These are phyloP conservation scores for Micoletzkya japonica DNA, from an alignment of 2,888 invertebrate species.

Conservation along the genomic window DNA sequence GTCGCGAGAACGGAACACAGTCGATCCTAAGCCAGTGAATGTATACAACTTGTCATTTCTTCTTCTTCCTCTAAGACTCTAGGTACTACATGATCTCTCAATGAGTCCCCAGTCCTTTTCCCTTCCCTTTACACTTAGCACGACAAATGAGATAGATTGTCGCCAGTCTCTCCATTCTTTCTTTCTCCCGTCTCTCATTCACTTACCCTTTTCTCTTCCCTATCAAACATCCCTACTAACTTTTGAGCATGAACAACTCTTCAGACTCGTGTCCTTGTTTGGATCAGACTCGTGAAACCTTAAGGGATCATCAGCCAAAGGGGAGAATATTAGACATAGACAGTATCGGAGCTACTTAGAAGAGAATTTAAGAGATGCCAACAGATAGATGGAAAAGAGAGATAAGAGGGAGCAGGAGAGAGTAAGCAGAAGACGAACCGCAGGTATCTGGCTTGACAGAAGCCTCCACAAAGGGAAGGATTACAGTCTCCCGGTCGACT, in stretches of 20 bases:
- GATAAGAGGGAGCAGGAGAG: no score
- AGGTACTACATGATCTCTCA: neutral
- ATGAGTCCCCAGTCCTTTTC: neutral
- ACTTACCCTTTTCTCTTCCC: neutral
- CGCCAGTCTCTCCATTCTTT: neutral
- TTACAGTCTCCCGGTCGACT: conserved; percentile 27
- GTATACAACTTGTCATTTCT: neutral
- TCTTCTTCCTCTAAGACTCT: neutral
- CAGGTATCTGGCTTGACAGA: conserved; percentile 17
- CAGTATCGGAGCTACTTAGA: no score
- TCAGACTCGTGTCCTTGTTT: no score
- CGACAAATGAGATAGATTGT: neutral
- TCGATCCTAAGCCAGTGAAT: conserved; percentile 10
- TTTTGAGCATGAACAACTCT: no score
- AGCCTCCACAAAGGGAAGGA: conserved; percentile 11
- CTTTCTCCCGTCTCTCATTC: neutral
- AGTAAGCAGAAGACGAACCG: conserved; percentile 16
- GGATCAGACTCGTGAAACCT: no score
- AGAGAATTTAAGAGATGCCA: no score
- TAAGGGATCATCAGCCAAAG: no score
- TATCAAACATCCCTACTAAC: no score
- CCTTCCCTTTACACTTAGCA: neutral
- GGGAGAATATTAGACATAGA: no score
- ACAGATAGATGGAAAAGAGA: no score
- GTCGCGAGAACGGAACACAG: conserved; percentile 13